Evolutionary conservation across 2,888 invertebrate genomes (phyloP).

Genomic region (Drosophila stalkeri): DNA sequence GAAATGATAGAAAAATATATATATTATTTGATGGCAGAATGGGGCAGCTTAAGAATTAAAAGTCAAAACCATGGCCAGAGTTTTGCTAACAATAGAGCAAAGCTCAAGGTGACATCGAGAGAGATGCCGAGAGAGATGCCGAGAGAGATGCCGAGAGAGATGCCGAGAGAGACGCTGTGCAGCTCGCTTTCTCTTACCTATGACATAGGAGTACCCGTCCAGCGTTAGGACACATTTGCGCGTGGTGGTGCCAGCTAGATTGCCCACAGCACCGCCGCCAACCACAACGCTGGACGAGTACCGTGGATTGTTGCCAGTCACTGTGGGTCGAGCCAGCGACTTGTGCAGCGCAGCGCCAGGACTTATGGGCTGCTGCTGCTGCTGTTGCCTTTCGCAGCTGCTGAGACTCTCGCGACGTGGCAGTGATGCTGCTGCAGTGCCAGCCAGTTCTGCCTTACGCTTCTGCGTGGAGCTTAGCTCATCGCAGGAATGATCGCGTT

Average conservation of each 20-base stretch:
- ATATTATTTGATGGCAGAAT: slow-evolving; percentile 59
- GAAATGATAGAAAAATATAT: slow-evolving; percentile 71
- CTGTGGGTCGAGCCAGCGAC: slow-evolving; percentile 34
- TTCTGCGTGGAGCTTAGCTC: slow-evolving; percentile 47
- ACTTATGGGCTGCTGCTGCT: slow-evolving; percentile 42
- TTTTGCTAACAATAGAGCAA: slow-evolving; percentile 45
- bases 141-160: too few relatives aligned
- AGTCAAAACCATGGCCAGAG: slow-evolving; percentile 24
- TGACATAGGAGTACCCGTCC: slow-evolving; percentile 94
- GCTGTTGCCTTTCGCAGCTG: slow-evolving; percentile 63
- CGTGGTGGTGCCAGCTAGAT: slow-evolving; percentile 86
- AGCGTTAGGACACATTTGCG: slow-evolving; percentile 93
- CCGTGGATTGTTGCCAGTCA: slow-evolving; percentile 38
- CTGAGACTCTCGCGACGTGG: slow-evolving; percentile 80
- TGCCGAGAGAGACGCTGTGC: not conserved
- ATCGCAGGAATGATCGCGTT: slow-evolving; percentile 76
- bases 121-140: too few relatives aligned
- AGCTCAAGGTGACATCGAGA: slow-evolving; percentile 53
- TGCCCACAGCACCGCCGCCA: slow-evolving; percentile 68
- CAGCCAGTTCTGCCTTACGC: slow-evolving; percentile 63
- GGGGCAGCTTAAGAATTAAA: slow-evolving; percentile 35
- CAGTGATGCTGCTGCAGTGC: slow-evolving; percentile 43
- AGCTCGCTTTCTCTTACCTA: slow-evolving; percentile 87
- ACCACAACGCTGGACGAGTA: slow-evolving; percentile 81
- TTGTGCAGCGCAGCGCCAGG: slow-evolving; percentile 46